Evolutionary conservation across 2,113 vertebrate species (phyloP).

Genomic region (Ctenodactylus gundi): DNA sequence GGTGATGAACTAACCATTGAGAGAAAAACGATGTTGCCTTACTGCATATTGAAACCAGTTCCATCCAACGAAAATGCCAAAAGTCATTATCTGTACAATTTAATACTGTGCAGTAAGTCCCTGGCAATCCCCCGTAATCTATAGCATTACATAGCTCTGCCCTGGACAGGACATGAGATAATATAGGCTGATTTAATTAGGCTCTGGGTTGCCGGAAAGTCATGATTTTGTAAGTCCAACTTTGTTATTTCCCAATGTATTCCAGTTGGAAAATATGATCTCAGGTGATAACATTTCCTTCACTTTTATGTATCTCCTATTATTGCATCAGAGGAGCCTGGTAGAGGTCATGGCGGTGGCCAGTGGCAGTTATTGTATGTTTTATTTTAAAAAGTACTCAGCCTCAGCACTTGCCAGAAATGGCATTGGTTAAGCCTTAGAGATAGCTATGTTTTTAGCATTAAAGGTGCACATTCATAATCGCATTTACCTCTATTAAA

Average conservation of each 20-base stretch:
- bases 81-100: slow-evolving; percentile 68
- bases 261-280: slow-evolving; percentile 74
- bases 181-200: slow-evolving; percentile 69
- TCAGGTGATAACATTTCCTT: slow-evolving; percentile 73
- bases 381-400: slow-evolving; percentile 68
- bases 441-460: background rate
- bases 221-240: slow-evolving; percentile 40
- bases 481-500: background rate
- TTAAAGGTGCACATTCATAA: background rate
- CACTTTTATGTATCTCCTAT: slow-evolving; percentile 58
- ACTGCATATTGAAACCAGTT: slow-evolving; percentile 58
- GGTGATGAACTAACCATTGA: slow-evolving; percentile 74
- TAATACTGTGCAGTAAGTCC: slow-evolving; percentile 61
- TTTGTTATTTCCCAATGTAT: slow-evolving; percentile 61
- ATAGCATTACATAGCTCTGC: slow-evolving; percentile 14
- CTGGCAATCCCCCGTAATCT: slow-evolving; percentile 64
- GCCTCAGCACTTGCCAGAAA: slow-evolving; percentile 42
- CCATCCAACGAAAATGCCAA: slow-evolving; percentile 68
- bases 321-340: slow-evolving; percentile 39
- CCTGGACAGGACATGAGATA: slow-evolving; percentile 54
- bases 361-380: slow-evolving; percentile 12
- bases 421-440: background rate
- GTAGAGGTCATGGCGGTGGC: background rate
- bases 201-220: slow-evolving; percentile 47
- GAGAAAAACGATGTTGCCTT: slow-evolving; percentile 62